phyloP scores from a whole-genome alignment of 2,888 invertebrate genomes.

The Pediacus dermestoides region DNA sequence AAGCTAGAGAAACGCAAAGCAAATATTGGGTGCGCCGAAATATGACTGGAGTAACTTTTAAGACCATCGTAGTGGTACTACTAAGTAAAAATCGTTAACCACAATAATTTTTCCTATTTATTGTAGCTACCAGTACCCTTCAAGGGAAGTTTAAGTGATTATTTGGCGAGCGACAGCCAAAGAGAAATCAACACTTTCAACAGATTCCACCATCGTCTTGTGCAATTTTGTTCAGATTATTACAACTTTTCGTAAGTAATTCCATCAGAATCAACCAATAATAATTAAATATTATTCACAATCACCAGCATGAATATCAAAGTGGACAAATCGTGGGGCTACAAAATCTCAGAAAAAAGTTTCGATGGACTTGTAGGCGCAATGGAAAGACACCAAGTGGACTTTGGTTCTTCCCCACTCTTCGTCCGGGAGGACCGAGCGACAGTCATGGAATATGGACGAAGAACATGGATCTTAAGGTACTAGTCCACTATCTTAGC shows the following conservation, averaged over 20 bases:
- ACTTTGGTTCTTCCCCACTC: constrained; percentile 40
- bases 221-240: constrained; percentile 33
- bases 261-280: neutral
- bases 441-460: constrained; percentile 37
- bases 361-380: constrained; percentile 42
- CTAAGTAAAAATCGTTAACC: neutral
- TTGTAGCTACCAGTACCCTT: constrained; percentile 37
- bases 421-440: constrained; percentile 38
- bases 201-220: constrained; percentile 36
- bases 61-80: constrained; percentile 33
- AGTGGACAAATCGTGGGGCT: constrained; percentile 39
- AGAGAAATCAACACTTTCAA: constrained; percentile 38
- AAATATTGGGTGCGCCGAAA: constrained; percentile 36
- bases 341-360: constrained; percentile 32
- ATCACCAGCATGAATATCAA: constrained; percentile 30
- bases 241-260: constrained; percentile 39
- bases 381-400: constrained; percentile 30
- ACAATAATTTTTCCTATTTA: constrained; percentile 11
- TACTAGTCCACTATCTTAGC: too few species aligned
- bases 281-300: neutral
- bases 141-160: constrained; percentile 32
- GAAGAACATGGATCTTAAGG: constrained; percentile 40
- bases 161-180: constrained; percentile 32
- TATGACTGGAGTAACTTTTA: constrained; percentile 37
- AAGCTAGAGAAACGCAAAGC: constrained; percentile 10